These are phyloP conservation scores for Corapipo altera DNA, from an alignment of 2,113 vertebrate genomes.

Conservation along the genomic window DNA sequence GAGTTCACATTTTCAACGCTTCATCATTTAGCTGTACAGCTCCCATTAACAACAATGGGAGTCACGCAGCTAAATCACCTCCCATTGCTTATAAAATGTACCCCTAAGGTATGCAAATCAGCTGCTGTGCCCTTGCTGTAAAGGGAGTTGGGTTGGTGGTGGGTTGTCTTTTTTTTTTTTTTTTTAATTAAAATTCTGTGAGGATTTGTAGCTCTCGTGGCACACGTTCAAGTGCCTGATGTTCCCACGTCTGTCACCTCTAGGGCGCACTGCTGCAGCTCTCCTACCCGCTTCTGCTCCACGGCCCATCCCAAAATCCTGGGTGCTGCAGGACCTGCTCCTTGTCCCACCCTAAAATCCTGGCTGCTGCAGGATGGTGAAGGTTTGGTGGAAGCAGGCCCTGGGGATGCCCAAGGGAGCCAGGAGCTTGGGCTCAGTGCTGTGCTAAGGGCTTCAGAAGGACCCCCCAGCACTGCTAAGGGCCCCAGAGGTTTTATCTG, in stretches of 20 bases:
- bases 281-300: neutral
- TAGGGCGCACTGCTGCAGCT: slow-evolving; percentile 47
- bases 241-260: slow-evolving; percentile 29
- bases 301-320: neutral
- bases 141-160: neutral
- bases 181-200: slow-evolving; percentile 48
- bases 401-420: neutral
- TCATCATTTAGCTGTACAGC: slow-evolving; percentile 52
- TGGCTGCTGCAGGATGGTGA: fast-evolving
- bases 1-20: slow-evolving; percentile 65
- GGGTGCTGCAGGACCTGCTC: neutral
- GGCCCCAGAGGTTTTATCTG: neutral
- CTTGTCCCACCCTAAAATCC: neutral
- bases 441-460: neutral
- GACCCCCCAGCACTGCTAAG: neutral
- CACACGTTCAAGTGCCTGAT: neutral
- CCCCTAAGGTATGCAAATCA: slow-evolving; percentile 71
- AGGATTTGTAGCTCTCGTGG: neutral
- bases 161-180: neutral
- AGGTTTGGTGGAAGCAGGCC: neutral
- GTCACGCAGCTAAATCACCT: slow-evolving; percentile 58
- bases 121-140: slow-evolving; percentile 30
- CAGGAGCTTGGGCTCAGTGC: neutral
- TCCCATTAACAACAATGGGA: slow-evolving; percentile 72
- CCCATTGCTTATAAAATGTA: slow-evolving; percentile 70